Percentiles rank a stretch among this genome's conserved stretches.
phyloP scores from a whole-genome alignment of 1,140 invertebrate genomes.

The Micrasema minimum region DNA sequence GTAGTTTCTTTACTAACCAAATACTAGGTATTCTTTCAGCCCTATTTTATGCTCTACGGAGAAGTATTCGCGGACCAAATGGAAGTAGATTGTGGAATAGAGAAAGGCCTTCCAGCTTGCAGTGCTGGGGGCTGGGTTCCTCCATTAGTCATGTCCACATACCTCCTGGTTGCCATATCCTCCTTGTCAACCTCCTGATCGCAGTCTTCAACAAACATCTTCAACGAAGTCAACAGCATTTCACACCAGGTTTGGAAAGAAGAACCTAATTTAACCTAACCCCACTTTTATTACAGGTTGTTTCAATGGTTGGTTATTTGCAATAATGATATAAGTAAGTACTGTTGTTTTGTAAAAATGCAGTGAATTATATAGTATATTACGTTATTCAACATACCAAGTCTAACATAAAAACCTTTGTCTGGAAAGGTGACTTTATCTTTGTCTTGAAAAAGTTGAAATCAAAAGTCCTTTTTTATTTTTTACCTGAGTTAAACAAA shows the following conservation, averaged over 20 bases:
- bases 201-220: constrained; percentile 99
- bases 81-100: constrained; percentile 80
- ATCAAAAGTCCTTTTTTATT: no score
- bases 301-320: background rate
- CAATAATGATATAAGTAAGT: constrained; percentile 2
- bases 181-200: constrained; percentile 96
- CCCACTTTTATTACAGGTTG: constrained; percentile 14
- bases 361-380: no score
- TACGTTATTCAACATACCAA: no score
- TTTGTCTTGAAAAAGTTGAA: no score
- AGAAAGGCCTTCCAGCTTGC: constrained; percentile 77
- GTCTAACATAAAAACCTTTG: no score
- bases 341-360: no score
- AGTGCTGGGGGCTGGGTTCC: constrained; percentile 92
- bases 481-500: no score
- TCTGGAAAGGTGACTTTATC: no score
- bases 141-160: constrained; percentile 93
- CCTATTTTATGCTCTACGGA: constrained; percentile 98
- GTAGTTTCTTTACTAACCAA: no score
- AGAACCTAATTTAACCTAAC: constrained; percentile 12
- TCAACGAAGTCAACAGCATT: constrained; percentile 93
- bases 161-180: constrained; percentile 94
- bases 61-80: constrained; percentile 97
- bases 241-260: constrained; percentile 80
- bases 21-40: constrained; percentile 92